Conservation (phyloP, 2,797 vertebrate species). For the Lateolabrax maculatus region DNA sequence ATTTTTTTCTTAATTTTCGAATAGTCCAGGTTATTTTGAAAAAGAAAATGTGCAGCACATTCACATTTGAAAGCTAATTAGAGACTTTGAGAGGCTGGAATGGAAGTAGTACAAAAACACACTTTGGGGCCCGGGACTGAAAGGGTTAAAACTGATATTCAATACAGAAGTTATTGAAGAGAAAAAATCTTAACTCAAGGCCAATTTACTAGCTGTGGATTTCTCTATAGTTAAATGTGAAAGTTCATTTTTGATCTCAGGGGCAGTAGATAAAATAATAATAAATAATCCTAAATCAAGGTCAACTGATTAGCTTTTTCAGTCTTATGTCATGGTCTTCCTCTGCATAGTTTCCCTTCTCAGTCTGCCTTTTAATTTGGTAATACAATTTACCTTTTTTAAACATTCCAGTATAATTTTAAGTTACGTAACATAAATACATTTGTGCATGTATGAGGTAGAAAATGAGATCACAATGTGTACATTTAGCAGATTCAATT, state of each 20-base stretch:
- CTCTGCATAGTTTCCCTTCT: not conserved
- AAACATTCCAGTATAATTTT: too few relatives aligned
- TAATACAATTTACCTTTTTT: too few relatives aligned
- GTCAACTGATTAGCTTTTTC: not conserved
- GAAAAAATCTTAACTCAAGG: not conserved
- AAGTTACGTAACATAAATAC: not conserved
- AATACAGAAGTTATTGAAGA: not conserved
- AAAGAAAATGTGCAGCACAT: too few relatives aligned
- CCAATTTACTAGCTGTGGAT: not conserved
- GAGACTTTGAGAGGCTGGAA: too few relatives aligned
- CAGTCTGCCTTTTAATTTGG: not conserved
- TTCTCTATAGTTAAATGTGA: not conserved
- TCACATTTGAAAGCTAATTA: too few relatives aligned
- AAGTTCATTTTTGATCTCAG: not conserved
- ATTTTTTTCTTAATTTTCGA: too few relatives aligned
- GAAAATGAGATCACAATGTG: not conserved
- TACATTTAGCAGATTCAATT: not conserved
- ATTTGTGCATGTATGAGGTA: not conserved
- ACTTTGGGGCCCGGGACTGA: too few relatives aligned
- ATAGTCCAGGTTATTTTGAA: too few relatives aligned
- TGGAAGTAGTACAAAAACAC: too few relatives aligned
- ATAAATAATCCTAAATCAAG: not conserved
- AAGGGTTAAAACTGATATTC: too few relatives aligned
- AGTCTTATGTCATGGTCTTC: not conserved
- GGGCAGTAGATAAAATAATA: not conserved